Conservation (phyloP, 2,797 vertebrate genomes). For the Cuculus canorus region DNA sequence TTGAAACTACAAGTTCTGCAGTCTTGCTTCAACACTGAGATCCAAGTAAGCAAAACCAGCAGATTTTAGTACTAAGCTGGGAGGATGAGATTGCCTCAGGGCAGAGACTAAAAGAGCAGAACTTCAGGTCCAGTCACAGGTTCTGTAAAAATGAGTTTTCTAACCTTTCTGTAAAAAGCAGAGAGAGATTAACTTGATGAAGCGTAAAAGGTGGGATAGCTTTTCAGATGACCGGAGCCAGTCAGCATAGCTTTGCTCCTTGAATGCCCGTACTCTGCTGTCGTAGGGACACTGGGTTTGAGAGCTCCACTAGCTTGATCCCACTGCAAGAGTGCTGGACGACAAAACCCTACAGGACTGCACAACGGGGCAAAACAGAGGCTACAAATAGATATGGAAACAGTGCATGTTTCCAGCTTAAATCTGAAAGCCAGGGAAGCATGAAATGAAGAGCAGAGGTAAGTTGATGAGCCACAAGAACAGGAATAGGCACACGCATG, state of each 20-base stretch:
- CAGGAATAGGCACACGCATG: background rate
- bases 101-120: background rate
- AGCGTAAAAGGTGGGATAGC: background rate
- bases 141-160: background rate
- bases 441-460: background rate
- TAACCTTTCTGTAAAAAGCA: background rate
- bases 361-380: background rate
- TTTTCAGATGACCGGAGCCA: background rate
- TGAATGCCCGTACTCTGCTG: background rate
- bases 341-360: background rate
- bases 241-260: background rate
- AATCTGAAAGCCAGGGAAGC: background rate
- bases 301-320: background rate
- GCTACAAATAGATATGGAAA: background rate
- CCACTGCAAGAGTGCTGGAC: background rate
- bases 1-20: background rate
- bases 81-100: background rate
- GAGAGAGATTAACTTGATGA: background rate
- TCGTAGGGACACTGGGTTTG: rapidly evolving
- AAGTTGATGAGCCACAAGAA: background rate
- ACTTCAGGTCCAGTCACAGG: background rate
- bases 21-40: background rate
- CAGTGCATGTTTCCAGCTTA: background rate
- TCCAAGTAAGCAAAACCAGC: background rate
- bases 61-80: background rate